Base-by-base conservation (phyloP, 2,888 invertebrate species). In the Itoplectis maculator region DNA sequence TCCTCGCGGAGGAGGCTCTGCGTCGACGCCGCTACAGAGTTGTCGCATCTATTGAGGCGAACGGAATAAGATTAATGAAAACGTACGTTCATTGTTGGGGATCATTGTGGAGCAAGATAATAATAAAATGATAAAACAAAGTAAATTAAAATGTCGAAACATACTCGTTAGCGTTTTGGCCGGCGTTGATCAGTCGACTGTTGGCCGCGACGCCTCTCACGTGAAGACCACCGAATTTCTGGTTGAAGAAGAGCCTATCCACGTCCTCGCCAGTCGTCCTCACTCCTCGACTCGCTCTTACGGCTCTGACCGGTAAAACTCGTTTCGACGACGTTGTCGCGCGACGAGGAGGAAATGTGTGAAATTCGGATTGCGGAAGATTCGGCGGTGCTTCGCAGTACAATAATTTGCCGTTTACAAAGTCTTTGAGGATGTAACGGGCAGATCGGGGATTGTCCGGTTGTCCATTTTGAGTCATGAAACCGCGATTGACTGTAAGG, bases 401-500 rank as follows among this genome's bases (percentile, higher is more conserved):
- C 2, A 96, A 93, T 45, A 99, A 93, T 87, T 96, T 96, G 0
- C 99, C 99, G 91, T 95, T 96, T 0, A 98, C 96, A 87, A 96
- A 98, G 92, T 99, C 99, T 91, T 99, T 99, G 0, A 99, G 94
- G 81, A 99, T 94, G 80, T 97, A 95, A 45, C 99, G 95, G 0
- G 99, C 96, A 0, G 99, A 96, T 29, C 99, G 95, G 0, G 99
- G 96, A 92, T 96, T 96, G 94, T 99, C 99, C 0, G 99, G 99
- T 88, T 98, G 96, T 0, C 99, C 99, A 79, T 97, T 96, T 9
- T 97, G 96, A 0, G 99, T 98, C 99, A 99, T 99, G 93, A 97
- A 99, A 20, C 99, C 99, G 89, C 99, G 94, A 94, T 97, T 97
- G 92, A 95, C 98, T 98, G 92, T 5, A 88, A 88, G 20, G 1